These are phyloP conservation scores for Monopterus albus DNA, from an alignment of 2,113 vertebrate species.

Conservation along the genomic window DNA sequence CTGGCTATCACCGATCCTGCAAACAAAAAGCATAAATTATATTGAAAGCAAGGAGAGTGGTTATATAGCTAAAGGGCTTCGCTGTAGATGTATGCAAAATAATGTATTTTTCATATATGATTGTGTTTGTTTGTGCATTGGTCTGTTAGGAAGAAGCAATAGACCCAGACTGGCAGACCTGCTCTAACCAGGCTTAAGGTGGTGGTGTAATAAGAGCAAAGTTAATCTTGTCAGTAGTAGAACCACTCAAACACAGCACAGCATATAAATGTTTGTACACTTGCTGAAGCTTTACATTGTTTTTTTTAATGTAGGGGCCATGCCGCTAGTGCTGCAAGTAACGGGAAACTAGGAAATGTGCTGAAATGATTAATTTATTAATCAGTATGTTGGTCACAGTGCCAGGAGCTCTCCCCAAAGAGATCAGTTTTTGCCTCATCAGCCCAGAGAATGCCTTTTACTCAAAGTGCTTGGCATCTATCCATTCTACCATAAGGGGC, in stretches of 20 bases:
- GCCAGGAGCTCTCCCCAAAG: too few relatives aligned
- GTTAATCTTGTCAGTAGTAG: constrained; percentile 19
- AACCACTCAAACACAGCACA: constrained; percentile 3
- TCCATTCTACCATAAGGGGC: too few relatives aligned
- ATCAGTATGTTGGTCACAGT: too few relatives aligned
- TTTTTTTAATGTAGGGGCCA: constrained; percentile 4
- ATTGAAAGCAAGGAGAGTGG: constrained; percentile 24
- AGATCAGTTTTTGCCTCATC: too few relatives aligned
- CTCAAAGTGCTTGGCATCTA: too few relatives aligned
- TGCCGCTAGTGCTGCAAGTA: background rate
- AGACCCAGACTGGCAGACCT: constrained; percentile 24
- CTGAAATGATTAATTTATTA: background rate
- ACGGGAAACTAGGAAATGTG: too few relatives aligned
- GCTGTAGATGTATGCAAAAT: constrained; percentile 23
- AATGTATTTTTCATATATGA: constrained; percentile 25
- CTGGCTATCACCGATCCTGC: constrained; percentile 43
- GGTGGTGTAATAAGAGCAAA: constrained; percentile 17
- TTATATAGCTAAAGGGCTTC: constrained; percentile 21
- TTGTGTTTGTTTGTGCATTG: constrained; percentile 36
- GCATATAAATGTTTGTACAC: background rate
- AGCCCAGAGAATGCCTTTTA: too few relatives aligned
- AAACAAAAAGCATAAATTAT: constrained; percentile 63
- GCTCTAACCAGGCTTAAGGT: constrained; percentile 32
- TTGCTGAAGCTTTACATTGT: background rate
- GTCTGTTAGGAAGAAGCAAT: constrained; percentile 32